Evolutionary conservation across 2,113 vertebrate species (phyloP).

Genomic region (Loxodonta africana): DNA sequence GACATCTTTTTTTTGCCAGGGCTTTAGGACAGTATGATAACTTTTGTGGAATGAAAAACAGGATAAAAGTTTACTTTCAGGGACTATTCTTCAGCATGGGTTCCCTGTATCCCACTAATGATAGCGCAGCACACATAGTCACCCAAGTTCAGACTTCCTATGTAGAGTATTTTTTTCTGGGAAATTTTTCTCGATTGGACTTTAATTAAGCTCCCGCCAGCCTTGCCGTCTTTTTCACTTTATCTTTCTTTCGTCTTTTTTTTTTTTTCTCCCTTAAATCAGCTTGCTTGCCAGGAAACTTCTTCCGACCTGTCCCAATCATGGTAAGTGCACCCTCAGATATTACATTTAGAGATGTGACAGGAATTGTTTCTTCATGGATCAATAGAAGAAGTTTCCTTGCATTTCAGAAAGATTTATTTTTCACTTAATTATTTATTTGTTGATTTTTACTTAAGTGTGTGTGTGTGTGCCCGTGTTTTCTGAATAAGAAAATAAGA

Average conservation of each 20-base stretch:
- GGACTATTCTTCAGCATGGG: conserved; percentile 77
- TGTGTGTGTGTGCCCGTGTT: background rate
- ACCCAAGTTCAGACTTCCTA: conserved; percentile 82
- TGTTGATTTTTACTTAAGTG: background rate
- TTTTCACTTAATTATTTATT: background rate
- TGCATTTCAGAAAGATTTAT: conserved; percentile 57
- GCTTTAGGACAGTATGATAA: conserved; percentile 85
- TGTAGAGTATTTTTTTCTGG: conserved; percentile 79
- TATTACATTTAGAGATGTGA: conserved; percentile 74
- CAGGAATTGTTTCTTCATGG: conserved; percentile 63
- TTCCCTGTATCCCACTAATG: conserved; percentile 57
- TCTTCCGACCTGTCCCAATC: conserved; percentile 79
- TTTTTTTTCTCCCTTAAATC: conserved; percentile 69
- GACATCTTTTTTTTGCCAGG: conserved; percentile 79
- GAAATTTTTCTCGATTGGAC: conserved; percentile 86
- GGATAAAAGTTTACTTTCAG: conserved; percentile 82
- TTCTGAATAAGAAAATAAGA: conserved; percentile 30
- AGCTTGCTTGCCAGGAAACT: conserved; percentile 79
- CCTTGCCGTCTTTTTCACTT: conserved; percentile 82
- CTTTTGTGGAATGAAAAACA: conserved; percentile 86
- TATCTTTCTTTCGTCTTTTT: conserved; percentile 71
- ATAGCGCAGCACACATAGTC: conserved; percentile 71
- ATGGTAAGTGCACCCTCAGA: conserved; percentile 74
- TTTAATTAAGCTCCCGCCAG: conserved; percentile 88
- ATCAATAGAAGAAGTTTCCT: conserved; percentile 53